Conservation (phyloP, 2,113 vertebrate species). For the Cynopterus brachyotis region DNA sequence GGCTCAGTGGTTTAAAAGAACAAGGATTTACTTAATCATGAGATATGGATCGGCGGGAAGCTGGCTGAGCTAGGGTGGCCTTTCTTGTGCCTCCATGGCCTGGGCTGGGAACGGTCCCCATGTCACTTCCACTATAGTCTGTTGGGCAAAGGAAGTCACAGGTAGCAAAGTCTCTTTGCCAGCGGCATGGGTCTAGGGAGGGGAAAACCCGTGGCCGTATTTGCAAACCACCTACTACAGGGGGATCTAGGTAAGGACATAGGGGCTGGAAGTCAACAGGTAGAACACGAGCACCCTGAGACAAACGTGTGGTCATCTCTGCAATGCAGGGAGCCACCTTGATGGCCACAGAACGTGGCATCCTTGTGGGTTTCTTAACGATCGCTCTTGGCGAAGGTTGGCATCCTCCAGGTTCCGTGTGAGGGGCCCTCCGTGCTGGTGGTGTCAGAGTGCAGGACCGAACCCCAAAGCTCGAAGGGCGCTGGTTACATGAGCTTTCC, state of each 20-base stretch:
- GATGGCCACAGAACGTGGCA: fast-evolving
- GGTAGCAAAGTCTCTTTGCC: neutral
- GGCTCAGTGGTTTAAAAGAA: neutral
- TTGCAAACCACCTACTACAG: neutral
- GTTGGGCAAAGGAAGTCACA: neutral
- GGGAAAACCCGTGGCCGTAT: neutral
- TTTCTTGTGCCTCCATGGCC: neutral
- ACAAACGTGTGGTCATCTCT: too few species aligned
- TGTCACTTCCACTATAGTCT: neutral
- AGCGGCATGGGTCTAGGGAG: neutral
- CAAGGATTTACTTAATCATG: neutral
- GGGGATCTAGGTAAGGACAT: neutral
- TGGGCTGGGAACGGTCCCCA: neutral
- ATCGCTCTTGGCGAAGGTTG: fast-evolving
- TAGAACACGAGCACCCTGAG: neutral
- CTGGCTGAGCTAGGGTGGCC: neutral
- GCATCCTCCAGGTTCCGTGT: neutral
- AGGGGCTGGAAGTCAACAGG: neutral
- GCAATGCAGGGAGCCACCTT: fast-evolving
- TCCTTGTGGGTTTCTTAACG: neutral
- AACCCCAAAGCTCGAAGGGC: fast-evolving
- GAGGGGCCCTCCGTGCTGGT: neutral
- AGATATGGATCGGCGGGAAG: neutral
- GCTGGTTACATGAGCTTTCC: neutral
- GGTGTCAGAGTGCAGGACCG: fast-evolving